A percentile compares a stretch with the other conserved stretches of the same genome.
These are phyloP conservation scores for Ellobium chinense DNA, from an alignment of 2,888 invertebrate species.

Conservation along the genomic window DNA sequence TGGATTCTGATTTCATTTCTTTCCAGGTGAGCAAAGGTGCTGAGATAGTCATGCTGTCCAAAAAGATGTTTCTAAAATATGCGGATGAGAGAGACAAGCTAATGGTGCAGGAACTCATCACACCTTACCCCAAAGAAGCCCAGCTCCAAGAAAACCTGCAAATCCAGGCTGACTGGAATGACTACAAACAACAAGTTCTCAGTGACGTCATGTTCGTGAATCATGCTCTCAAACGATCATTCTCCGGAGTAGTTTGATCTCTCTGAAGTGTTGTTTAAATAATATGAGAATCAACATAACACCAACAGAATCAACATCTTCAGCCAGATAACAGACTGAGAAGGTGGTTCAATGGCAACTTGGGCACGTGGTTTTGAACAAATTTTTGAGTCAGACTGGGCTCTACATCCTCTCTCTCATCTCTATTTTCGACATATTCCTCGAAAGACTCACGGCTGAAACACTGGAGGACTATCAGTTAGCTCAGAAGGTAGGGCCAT, in stretches of 20 bases:
- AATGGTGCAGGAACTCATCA: conserved; percentile 56
- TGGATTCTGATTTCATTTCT: no score
- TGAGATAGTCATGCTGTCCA: conserved; percentile 69
- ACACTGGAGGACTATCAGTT: no score
- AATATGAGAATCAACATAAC: no score
- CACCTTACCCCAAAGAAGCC: conserved; percentile 61
- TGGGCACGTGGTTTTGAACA: no score
- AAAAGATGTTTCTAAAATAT: conserved; percentile 66
- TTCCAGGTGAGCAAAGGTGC: conserved; percentile 67
- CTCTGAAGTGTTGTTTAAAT: background rate
- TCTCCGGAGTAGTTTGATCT: background rate
- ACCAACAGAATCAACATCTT: no score
- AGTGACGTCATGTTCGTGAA: conserved; percentile 16
- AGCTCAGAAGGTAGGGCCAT: no score
- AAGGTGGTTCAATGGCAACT: no score
- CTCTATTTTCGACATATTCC: no score
- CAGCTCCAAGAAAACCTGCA: conserved; percentile 65
- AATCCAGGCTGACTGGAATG: conserved; percentile 62
- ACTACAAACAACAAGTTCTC: conserved; percentile 55
- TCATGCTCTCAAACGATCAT: background rate
- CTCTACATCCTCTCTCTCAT: no score
- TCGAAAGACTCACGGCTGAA: no score
- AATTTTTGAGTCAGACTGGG: no score
- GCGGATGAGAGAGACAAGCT: conserved; percentile 59
- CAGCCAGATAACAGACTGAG: no score